Conservation (phyloP, 1,140 invertebrate genomes). For the Globodera ellingtonae region DNA sequence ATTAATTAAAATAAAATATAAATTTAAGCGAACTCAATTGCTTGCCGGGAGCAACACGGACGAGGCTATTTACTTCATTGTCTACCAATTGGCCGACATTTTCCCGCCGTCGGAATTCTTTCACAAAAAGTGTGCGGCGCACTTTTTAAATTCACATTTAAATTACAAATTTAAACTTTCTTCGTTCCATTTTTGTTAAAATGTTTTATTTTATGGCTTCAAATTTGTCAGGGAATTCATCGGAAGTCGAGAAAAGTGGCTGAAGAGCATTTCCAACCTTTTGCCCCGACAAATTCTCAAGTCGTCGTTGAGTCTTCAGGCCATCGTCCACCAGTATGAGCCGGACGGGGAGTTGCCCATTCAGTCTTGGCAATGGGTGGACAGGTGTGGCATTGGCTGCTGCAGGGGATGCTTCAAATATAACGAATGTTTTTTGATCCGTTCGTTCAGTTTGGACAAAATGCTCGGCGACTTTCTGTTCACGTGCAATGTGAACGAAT, state of each 20-base stretch:
- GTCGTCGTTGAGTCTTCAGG: slow-evolving; percentile 58
- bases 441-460: slow-evolving; percentile 55
- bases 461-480: slow-evolving; percentile 95
- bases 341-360: slow-evolving; percentile 49
- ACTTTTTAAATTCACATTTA: no score
- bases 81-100: slow-evolving; percentile 63
- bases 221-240: slow-evolving; percentile 51
- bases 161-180: not conserved
- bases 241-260: slow-evolving; percentile 56
- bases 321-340: slow-evolving; percentile 56
- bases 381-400: slow-evolving; percentile 4
- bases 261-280: slow-evolving; percentile 57
- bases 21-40: slow-evolving; percentile 14
- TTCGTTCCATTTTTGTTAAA: not conserved
- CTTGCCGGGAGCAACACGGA: slow-evolving; percentile 40
- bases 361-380: slow-evolving; percentile 30
- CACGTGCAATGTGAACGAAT: slow-evolving; percentile 89
- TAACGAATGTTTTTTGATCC: slow-evolving; percentile 30
- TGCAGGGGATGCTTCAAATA: not conserved
- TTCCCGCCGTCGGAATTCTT: slow-evolving; percentile 64
- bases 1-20: not conserved
- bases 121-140: slow-evolving; percentile 37
- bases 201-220: no score
- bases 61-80: slow-evolving; percentile 64
- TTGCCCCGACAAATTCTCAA: slow-evolving; percentile 63